Evolutionary conservation across 2,113 vertebrate genomes (phyloP).

Genomic region (Centropus bengalensis): DNA sequence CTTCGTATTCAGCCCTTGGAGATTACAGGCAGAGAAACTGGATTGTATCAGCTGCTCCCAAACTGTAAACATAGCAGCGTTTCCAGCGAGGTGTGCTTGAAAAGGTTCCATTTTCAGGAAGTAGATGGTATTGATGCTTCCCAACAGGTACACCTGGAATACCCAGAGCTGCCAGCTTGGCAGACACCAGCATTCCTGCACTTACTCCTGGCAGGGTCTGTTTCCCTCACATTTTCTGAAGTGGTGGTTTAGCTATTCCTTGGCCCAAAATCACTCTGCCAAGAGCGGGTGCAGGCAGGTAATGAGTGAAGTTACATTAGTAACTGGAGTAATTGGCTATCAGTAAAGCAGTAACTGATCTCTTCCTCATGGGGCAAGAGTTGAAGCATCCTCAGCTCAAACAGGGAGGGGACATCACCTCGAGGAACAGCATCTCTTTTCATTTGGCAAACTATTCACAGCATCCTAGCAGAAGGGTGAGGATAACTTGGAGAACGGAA

Average conservation of each 20-base stretch:
- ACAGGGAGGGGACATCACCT: background rate
- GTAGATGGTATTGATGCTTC: background rate
- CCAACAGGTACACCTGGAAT: background rate
- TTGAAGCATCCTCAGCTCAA: background rate
- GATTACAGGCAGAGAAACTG: background rate
- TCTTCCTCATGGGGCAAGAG: background rate
- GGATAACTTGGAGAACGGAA: background rate
- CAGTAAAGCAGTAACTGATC: background rate
- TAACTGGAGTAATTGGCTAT: background rate
- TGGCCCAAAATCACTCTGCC: background rate
- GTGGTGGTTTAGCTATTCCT: background rate
- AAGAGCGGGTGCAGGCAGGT: background rate
- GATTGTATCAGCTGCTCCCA: no score
- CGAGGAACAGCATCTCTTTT: background rate
- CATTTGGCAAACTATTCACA: background rate
- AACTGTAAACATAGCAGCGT: background rate
- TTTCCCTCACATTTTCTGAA: background rate
- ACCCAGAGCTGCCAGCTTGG: background rate
- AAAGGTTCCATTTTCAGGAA: background rate
- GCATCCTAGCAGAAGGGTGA: background rate
- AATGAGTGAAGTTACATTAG: background rate
- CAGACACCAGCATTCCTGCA: background rate
- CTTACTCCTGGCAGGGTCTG: background rate
- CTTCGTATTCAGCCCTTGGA: rapidly evolving
- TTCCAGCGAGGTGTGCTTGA: background rate